Evolutionary conservation across 2,888 invertebrate species (phyloP).

Genomic region (Lasioglossum leucozonium): DNA sequence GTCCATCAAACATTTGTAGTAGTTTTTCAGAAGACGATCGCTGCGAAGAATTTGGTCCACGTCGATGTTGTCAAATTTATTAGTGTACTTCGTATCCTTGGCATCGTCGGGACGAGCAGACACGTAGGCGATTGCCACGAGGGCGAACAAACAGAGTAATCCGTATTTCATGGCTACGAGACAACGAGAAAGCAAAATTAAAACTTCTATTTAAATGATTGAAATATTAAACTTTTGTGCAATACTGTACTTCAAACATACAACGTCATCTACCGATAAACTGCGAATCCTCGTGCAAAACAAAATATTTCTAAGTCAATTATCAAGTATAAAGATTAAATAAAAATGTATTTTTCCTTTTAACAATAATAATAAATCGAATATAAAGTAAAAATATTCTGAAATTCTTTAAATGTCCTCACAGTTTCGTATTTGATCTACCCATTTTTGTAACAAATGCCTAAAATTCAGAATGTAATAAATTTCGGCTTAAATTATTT

Average conservation of each 20-base stretch:
- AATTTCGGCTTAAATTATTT: neutral
- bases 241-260: no score
- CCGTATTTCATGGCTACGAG: slow-evolving; percentile 74
- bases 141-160: slow-evolving; percentile 69
- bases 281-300: no score
- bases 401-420: neutral
- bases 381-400: no score
- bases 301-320: no score
- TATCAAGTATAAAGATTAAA: neutral
- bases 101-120: slow-evolving; percentile 41
- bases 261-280: no score
- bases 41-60: slow-evolving; percentile 88
- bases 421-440: neutral
- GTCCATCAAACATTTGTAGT: slow-evolving; percentile 88
- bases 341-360: neutral
- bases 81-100: slow-evolving; percentile 85
- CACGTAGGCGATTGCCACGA: slow-evolving; percentile 66
- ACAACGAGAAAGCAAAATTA: neutral
- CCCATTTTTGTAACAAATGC: neutral
- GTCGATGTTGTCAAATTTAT: slow-evolving; percentile 89
- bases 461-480: neutral
- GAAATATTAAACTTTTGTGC: no score
- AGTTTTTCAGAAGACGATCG: slow-evolving; percentile 87
- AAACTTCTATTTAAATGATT: neutral
- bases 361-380: no score